Evolutionary conservation across 2,888 invertebrate genomes (phyloP), one percentile per base, ranked within the genome.

Genomic region (Plemyria rubiginata): DNA sequence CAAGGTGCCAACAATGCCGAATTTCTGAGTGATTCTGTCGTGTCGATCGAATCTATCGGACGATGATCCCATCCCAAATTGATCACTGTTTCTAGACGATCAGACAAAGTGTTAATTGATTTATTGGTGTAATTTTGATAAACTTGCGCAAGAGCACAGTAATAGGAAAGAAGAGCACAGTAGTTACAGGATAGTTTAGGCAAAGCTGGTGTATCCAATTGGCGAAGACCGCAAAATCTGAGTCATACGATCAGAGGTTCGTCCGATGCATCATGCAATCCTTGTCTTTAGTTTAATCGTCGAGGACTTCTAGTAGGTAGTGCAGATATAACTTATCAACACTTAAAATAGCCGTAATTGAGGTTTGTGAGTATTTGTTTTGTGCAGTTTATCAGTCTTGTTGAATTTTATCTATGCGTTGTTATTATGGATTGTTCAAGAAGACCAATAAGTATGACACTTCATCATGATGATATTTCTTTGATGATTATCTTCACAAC

Each of bases 1-100:
- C 60, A 61, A 54, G 32, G 38, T 66, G 68, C 65, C 62, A 68
- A 64, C 53, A 64, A 56, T 49, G 45, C 16, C 40, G 16, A 16
- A 11, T 56, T 66, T 59, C 43, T 58, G 60, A 50, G 38, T 52
- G 22, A 55, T 56, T 38, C 16, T 13, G 32, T 41, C 40, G 7
- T 36, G 43, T 55, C 36, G 11, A 60, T 55, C 40, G n/a, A 60
- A 57, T 45, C 43, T 58, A 67, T 66, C 67, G 66, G 64, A 8
- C 66, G 40, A 60, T 56, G 66, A 60, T 40, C 66, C 36, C 55
- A 54, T 0, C 57, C 49, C 28, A 64, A 60, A 65, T 65, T 32
- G 9, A 48, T 38, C 36, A 11, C 8, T 52, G 51, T 41, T 50
- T 46, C 41, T 32, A 59, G 45, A 43, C 29, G 6, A 48, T 41